Evolutionary conservation across 30 jellyfish, hydroid and myxozoan genomes (phyloP).

Genomic region (Catostylus mosaicus): DNA sequence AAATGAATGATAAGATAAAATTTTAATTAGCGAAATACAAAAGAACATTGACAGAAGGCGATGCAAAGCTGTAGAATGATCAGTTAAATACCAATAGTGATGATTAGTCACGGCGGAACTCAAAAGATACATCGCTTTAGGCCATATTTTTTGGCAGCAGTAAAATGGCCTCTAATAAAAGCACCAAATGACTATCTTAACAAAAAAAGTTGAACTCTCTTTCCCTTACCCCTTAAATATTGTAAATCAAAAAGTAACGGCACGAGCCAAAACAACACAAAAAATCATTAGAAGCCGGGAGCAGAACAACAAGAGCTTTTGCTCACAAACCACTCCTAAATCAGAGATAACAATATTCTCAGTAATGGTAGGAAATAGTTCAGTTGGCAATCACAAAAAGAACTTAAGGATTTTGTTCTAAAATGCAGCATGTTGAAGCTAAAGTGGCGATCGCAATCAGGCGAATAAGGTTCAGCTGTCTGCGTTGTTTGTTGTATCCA

Average conservation of each 20-base stretch:
- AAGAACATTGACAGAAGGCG: too few species aligned
- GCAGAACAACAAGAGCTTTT: slow-evolving; percentile 5
- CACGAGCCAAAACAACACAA: not conserved
- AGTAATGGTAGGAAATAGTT: not conserved
- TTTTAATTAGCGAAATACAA: too few species aligned
- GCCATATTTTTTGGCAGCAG: too few species aligned
- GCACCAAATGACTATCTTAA: too few species aligned
- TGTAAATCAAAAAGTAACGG: not conserved
- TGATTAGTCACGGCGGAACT: too few species aligned
- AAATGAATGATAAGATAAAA: too few species aligned
- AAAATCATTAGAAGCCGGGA: slow-evolving; percentile 5
- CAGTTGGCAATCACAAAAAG: not conserved
- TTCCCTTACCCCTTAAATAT: not conserved
- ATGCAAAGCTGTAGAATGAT: too few species aligned
- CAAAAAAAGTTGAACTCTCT: too few species aligned
- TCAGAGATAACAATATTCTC: not conserved
- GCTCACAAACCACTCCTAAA: not conserved
- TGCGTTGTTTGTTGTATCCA: slow-evolving; percentile 59
- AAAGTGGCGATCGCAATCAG: not conserved
- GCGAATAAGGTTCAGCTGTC: slow-evolving; percentile 43
- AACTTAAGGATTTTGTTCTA: not conserved
- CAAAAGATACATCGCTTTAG: too few species aligned
- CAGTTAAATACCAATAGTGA: too few species aligned
- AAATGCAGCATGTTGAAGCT: not conserved
- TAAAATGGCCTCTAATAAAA: too few species aligned